Percentiles rank a stretch among this genome's conserved stretches.
These are phyloP conservation scores for Procambarus clarkii DNA, from an alignment of 1,140 invertebrate species.

Conservation along the genomic window DNA sequence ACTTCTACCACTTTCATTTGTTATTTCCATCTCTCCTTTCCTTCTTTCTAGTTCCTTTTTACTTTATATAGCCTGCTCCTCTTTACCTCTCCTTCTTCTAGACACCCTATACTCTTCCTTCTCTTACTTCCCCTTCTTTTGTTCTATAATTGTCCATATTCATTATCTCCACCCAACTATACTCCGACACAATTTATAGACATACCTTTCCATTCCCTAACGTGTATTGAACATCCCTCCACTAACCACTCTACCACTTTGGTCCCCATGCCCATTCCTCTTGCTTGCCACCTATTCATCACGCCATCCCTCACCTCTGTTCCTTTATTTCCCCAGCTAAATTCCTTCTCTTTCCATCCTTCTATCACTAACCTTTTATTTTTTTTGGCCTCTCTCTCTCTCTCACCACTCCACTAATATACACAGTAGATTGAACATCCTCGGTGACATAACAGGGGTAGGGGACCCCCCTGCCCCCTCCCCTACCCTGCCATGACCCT, in stretches of 20 bases:
- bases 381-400: constrained; percentile 26
- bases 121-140: background rate
- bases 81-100: too few species aligned
- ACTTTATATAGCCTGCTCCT: too few species aligned
- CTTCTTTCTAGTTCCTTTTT: too few species aligned
- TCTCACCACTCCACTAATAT: constrained; percentile 52
- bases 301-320: background rate
- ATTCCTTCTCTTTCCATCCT: constrained; percentile 18
- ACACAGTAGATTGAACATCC: constrained; percentile 56
- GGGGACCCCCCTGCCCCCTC: background rate
- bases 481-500: constrained; percentile 19
- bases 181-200: too few species aligned
- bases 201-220: too few species aligned
- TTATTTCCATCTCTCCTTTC: too few species aligned
- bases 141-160: background rate
- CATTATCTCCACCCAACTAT: background rate
- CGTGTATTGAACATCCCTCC: too few species aligned
- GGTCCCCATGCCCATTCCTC: background rate
- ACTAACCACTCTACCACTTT: too few species aligned
- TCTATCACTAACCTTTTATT: background rate
- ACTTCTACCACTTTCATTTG: too few species aligned
- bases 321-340: background rate
- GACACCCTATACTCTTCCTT: background rate
- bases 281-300: background rate
- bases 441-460: constrained; percentile 4